Conservation (phyloP, 2,797 vertebrate genomes). For the Silurus aristotelis region DNA sequence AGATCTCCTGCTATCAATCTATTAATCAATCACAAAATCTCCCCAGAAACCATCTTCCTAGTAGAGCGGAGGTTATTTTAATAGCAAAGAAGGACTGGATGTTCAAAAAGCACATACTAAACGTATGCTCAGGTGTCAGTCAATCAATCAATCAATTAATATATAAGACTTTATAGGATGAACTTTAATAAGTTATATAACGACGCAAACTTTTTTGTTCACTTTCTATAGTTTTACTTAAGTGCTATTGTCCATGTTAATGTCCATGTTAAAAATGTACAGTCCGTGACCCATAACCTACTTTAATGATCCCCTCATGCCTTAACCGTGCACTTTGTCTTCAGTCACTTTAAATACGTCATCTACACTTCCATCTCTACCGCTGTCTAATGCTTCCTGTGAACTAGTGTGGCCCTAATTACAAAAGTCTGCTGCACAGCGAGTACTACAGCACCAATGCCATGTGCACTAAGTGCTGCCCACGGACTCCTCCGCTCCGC, state of each 20-base stretch:
- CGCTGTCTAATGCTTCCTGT: constrained; percentile 61
- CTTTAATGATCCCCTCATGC: not conserved
- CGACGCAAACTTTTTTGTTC: not conserved
- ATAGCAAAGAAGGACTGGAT: no score
- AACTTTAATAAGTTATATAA: no score
- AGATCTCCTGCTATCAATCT: no score
- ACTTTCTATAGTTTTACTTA: not conserved
- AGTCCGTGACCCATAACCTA: not conserved
- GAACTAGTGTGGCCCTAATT: constrained; percentile 57
- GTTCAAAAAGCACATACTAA: no score
- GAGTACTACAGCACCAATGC: not conserved
- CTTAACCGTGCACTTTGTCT: constrained; percentile 62
- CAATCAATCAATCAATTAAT: no score
- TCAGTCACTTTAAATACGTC: constrained; percentile 61
- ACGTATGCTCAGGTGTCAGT: no score
- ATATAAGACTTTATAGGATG: no score
- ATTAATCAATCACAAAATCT: no score
- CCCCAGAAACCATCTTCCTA: no score
- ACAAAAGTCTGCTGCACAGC: constrained; percentile 14
- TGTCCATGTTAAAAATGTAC: not conserved
- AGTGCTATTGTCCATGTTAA: no score
- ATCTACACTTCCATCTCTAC: constrained; percentile 60
- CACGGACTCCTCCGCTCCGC: not conserved
- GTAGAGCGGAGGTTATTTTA: no score
- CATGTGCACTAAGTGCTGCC: constrained; percentile 1